Percentiles rank a stretch among this genome's conserved stretches.
phyloP scores from a whole-genome alignment of 2,888 invertebrate genomes.

The Deroplatys truncata region DNA sequence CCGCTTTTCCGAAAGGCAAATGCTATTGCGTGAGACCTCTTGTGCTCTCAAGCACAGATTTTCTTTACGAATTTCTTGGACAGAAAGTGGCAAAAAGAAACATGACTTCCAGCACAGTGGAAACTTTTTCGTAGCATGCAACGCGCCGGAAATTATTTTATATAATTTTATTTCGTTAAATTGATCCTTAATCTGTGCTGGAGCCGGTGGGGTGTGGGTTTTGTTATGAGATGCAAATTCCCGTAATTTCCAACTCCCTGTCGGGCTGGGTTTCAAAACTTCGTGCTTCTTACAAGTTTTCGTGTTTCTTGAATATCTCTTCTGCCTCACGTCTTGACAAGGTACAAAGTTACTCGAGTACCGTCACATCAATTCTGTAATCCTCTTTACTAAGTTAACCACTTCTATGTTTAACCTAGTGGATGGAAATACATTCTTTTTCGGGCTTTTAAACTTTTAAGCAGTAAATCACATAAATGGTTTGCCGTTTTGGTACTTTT shows the following conservation, averaged over 20 bases:
- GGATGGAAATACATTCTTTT: background rate
- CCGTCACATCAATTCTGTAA: background rate
- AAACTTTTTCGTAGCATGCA: background rate
- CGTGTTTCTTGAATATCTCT: background rate
- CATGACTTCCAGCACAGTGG: background rate
- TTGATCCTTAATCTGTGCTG: background rate
- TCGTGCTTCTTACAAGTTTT: background rate
- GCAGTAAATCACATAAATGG: background rate
- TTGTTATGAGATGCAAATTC: background rate
- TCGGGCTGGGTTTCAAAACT: background rate
- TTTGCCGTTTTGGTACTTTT: too few relatives aligned
- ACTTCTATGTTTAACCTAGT: background rate
- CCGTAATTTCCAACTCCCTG: background rate
- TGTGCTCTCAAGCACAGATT: background rate
- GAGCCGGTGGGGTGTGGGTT: background rate
- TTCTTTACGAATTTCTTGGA: background rate
- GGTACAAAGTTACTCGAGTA: background rate
- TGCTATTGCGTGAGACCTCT: background rate
- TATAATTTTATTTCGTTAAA: background rate
- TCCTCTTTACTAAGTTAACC: background rate
- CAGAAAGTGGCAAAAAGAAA: background rate
- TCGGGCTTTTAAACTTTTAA: background rate
- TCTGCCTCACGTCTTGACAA: background rate
- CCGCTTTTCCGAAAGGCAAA: background rate
- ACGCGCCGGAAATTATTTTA: slow-evolving; percentile 1